phyloP scores from a whole-genome alignment of 64 coral and sea anemone genomes.

The Montipora foliosa region DNA sequence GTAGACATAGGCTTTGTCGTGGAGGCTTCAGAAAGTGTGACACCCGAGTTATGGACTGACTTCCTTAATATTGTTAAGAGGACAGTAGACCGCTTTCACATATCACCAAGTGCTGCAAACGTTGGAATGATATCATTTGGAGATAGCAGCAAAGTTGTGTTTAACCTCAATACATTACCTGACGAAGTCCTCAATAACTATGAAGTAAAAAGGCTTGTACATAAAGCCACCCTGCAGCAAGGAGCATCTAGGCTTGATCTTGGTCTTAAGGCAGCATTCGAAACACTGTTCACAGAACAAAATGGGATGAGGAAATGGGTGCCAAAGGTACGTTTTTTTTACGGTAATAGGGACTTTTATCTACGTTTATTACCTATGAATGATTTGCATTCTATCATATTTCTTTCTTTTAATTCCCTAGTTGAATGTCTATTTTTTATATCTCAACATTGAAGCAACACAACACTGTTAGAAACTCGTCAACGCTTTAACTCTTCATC shows the following conservation, averaged over 20 bases:
- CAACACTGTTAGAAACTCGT: too few species aligned
- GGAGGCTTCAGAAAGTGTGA: slow-evolving; percentile 73
- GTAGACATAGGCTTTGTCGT: slow-evolving; percentile 82
- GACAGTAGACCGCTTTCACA: slow-evolving; percentile 58
- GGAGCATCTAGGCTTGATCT: slow-evolving; percentile 55
- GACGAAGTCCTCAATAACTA: slow-evolving; percentile 66
- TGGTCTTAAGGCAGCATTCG: slow-evolving; percentile 24
- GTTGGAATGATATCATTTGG: slow-evolving; percentile 78
- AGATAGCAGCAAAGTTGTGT: slow-evolving; percentile 35
- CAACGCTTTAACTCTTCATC: too few species aligned
- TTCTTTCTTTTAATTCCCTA: too few species aligned
- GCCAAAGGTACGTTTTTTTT: slow-evolving; percentile 45
- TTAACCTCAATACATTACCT: slow-evolving; percentile 83
- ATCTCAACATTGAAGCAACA: too few species aligned
- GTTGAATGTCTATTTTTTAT: too few species aligned
- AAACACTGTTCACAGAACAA: slow-evolving; percentile 37
- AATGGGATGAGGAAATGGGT: slow-evolving; percentile 71
- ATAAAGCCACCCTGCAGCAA: neutral
- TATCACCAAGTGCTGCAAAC: slow-evolving; percentile 68
- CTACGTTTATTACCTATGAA: neutral
- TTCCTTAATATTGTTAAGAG: slow-evolving; percentile 61
- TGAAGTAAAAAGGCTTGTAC: slow-evolving; percentile 59
- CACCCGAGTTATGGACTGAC: slow-evolving; percentile 53
- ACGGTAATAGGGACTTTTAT: too few species aligned
- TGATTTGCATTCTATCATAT: too few species aligned